Evolutionary conservation across 2,113 vertebrate genomes (phyloP), one percentile per base, ranked within the genome.

Genomic region (Sinosuthora webbiana): DNA sequence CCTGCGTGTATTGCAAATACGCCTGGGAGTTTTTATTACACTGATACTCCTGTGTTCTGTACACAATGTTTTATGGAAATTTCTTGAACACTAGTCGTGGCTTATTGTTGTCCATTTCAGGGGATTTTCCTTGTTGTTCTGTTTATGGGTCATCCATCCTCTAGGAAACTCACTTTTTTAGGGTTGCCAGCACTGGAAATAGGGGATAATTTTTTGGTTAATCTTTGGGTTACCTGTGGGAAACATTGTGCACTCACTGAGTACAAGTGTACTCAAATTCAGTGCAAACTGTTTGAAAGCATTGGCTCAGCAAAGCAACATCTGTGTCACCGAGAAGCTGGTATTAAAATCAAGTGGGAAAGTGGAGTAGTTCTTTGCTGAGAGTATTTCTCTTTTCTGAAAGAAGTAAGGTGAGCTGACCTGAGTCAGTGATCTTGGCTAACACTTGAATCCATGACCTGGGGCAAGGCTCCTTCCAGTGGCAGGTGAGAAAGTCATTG

Each of bases 91-190:
- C 20, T 28, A 49, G 39, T 42, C 10, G 24, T 6, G n/a, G 74
- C 44, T 86, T 1, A 0, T 31, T 53, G 28, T 64, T 85, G 87
- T 77, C 52, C 39, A 13, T 89, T 76, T 73, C 50, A 85, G 69
- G 69, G 56, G 62, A n/a, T 91, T 85, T 88, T 83, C 50, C 49
- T 68, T 59, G 39, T 52, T 68, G 30, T 76, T 85, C 47, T 91
- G 53, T 41, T 42, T 13, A 31, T 83, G 77, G 50, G n/a, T 91
- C 70, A 52, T 94, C 68, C 57, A 39, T 94, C 13, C 21, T 15
- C 2, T 39, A 53, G 11, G n/a, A 82, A 82, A 27, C 35, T 81
- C 23, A 53, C 42, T 23, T 83, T 39, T 67, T 62, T 57, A 49
- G 93, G 41, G 69, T 30, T 87, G 64, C 39, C 28, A 57, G 7